Percentiles rank a stretch among this genome's conserved stretches.
Conservation (phyloP, 2,113 vertebrate species). For the Zonotrichia leucophrys region DNA sequence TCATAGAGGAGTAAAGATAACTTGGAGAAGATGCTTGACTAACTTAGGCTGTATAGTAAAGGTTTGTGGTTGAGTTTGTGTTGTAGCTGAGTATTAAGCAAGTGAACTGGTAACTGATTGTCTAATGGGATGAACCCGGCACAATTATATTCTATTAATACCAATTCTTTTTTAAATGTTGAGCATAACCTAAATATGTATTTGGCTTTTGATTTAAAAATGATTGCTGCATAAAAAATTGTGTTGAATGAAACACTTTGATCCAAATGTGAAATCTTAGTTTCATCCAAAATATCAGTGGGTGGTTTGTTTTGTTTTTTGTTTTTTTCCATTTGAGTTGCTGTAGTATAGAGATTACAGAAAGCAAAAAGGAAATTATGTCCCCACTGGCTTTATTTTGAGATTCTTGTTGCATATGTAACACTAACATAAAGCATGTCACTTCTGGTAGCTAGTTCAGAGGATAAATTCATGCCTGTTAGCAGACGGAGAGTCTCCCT, state of each 20-base stretch:
- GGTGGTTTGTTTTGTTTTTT: not conserved
- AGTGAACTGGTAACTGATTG: not conserved
- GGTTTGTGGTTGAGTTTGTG: not conserved
- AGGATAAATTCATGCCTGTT: not conserved
- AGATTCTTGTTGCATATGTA: conserved; percentile 17
- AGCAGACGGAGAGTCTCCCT: not conserved
- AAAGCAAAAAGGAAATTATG: not conserved
- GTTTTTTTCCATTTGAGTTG: not conserved
- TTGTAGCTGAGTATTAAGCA: not conserved
- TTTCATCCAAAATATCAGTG: not conserved
- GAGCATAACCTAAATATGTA: not conserved
- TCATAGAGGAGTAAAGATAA: not conserved
- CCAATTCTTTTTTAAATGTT: not conserved
- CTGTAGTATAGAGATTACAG: not conserved
- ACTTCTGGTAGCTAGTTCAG: conserved; percentile 38
- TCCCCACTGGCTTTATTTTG: conserved; percentile 11
- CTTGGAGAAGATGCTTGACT: not conserved
- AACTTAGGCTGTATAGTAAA: not conserved
- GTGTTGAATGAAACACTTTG: not conserved
- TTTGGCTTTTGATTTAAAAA: not conserved
- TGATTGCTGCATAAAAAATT: not conserved
- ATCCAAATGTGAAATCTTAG: not conserved
- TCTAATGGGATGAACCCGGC: not conserved
- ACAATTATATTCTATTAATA: not conserved
- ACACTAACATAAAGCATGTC: not conserved